Evolutionary conservation across 2,888 invertebrate genomes (phyloP), one percentile per base, ranked within the genome.

Genomic region (Epistrophe grossulariae): DNA sequence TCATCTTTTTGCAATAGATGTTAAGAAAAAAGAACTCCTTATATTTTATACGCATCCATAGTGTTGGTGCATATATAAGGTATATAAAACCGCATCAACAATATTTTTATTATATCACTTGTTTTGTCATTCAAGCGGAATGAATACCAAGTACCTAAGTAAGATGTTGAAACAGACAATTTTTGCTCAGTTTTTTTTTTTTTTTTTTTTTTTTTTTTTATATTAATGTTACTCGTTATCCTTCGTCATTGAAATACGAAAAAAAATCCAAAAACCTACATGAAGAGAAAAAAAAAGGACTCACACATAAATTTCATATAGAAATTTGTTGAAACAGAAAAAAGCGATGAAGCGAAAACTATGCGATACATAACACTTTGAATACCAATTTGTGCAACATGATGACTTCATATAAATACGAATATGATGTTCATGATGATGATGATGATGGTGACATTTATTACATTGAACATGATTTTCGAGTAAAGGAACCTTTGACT

Each of bases 341-440:
- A 60, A 76, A 60, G 83, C 83, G 88, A 80, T 81, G 74, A 76
- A 72, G 81, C 88, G 84, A 73, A 77, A 79, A 85, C 85, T 70
- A 85, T 80, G 64, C 76, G 79, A 81, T 76, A 73, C 79, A 55
- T 68, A 68, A 76, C 84, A 78, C 73, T 81, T 79, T 88, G 85
- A 81, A 85, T 85, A 85, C 77, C 88, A 88, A 88, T 88, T 89
- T 88, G 79, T 87, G 79, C 88, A 83, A 76, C 64, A 50, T 83
- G 72, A 81, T 55, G 66, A 66, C 76, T 73, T 57, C 59, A 68
- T 38, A 38, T 24, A 8, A 60, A 24, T 68, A 52, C 35, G 50
- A 78, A 50, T 52, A 45, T 40, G 38, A 60, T 35, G 17, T 2
- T 24, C 24, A 43, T 43, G 38, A 10, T 6, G 5, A 59, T 84